phyloP scores from a whole-genome alignment of 1,140 invertebrate species.

The Drosophila eugracilis region DNA sequence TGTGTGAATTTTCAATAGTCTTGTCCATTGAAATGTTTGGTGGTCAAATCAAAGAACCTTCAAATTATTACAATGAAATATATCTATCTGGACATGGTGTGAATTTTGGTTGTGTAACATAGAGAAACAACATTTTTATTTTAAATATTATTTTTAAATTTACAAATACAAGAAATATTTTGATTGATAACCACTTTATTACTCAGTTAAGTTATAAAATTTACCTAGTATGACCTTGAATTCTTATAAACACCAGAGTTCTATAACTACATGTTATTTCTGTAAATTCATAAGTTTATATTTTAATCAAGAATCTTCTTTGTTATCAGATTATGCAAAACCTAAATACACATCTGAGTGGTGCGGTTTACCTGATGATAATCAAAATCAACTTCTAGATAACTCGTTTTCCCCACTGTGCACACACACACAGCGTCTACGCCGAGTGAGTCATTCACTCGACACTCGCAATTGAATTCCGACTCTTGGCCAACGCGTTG shows the following conservation, averaged over 20 bases:
- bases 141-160: too few species aligned
- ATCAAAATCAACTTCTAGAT: background rate
- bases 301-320: background rate
- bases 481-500: constrained; percentile 65
- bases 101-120: too few species aligned
- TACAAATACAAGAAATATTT: too few species aligned
- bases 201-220: too few species aligned
- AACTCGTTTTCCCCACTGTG: constrained; percentile 46
- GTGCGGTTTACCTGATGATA: background rate
- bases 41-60: background rate
- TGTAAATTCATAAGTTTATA: too few species aligned
- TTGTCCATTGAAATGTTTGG: constrained; percentile 8
- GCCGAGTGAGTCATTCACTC: constrained; percentile 54
- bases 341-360: background rate
- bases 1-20: constrained; percentile 26
- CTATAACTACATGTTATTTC: too few species aligned
- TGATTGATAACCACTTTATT: too few species aligned
- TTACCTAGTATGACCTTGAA: too few species aligned
- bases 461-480: constrained; percentile 33
- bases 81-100: background rate
- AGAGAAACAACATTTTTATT: too few species aligned
- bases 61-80: background rate
- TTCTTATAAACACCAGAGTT: too few species aligned
- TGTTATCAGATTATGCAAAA: background rate
- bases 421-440: constrained; percentile 8